Evolutionary conservation across 2,797 vertebrate species (phyloP).

Genomic region (Macropodus opercularis): DNA sequence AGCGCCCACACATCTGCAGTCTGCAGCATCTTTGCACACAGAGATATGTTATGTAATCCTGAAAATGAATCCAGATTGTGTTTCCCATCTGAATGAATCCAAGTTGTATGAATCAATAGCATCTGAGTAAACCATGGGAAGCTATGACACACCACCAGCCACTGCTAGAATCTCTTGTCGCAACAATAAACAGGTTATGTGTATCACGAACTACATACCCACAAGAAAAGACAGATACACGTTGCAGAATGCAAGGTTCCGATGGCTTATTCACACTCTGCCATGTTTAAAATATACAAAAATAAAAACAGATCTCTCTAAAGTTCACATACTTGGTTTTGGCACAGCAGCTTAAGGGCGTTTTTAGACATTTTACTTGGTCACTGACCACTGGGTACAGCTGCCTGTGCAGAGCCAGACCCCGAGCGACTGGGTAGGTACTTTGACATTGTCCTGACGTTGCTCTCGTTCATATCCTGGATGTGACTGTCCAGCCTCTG

Average conservation of each 20-base stretch:
- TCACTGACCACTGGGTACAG: conserved; percentile 33
- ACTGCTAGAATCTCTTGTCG: not conserved
- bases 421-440: conserved; percentile 58
- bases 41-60: not conserved
- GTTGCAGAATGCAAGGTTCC: too few species aligned
- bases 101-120: too few species aligned
- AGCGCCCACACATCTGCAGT: not conserved
- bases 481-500: conserved; percentile 88
- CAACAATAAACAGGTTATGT: too few species aligned
- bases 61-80: not conserved
- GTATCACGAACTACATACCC: too few species aligned
- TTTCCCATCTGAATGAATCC: not conserved
- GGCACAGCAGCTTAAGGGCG: conserved; percentile 7
- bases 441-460: conserved; percentile 82
- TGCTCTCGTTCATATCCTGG: conserved; percentile 85
- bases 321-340: not conserved
- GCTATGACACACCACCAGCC: not conserved
- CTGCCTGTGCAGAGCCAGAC: conserved; percentile 6
- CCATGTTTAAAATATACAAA: not conserved
- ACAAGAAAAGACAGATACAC: too few species aligned
- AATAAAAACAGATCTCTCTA: not conserved
- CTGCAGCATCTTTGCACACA: not conserved
- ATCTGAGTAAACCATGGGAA: not conserved
- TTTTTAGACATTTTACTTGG: not conserved
- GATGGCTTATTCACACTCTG: too few species aligned